Evolutionary conservation across 2,113 vertebrate genomes (phyloP).

Genomic region (Emberiza fucata): DNA sequence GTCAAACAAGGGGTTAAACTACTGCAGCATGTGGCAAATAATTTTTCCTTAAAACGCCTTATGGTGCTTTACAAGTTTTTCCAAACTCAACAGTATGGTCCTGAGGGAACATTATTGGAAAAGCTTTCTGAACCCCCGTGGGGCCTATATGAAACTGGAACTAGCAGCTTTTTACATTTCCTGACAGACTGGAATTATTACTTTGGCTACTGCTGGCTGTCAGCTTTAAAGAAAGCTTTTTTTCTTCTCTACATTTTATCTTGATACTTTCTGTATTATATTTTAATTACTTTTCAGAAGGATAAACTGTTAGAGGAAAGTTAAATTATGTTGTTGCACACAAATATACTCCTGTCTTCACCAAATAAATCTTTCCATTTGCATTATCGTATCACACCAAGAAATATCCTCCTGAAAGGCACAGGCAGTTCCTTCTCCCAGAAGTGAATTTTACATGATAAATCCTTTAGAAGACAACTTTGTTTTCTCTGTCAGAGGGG

Average conservation of each 20-base stretch:
- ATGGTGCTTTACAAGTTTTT: not conserved
- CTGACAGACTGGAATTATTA: not conserved
- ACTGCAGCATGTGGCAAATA: not conserved
- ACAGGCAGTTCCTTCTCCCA: not conserved
- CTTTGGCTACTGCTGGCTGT: not conserved
- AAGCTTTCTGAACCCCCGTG: constrained; percentile 3
- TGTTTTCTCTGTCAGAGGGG: not conserved
- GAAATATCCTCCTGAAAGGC: not conserved
- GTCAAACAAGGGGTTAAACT: not conserved
- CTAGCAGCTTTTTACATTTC: not conserved
- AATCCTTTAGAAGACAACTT: not conserved
- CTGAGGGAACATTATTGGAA: not conserved
- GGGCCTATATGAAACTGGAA: constrained; percentile 5
- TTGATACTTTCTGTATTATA: not conserved
- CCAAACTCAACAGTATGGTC: not conserved
- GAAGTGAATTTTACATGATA: not conserved
- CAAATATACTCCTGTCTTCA: not conserved
- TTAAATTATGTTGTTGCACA: not conserved
- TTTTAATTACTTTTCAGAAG: not conserved
- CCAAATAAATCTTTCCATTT: not conserved
- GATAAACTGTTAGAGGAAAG: not conserved
- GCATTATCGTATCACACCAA: not conserved
- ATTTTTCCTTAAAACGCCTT: not conserved
- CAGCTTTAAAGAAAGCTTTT: not conserved
- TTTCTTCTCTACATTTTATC: not conserved